Conservation (phyloP, 53 echinoderm and acorn worm genomes). For the Luidia sarsii region DNA sequence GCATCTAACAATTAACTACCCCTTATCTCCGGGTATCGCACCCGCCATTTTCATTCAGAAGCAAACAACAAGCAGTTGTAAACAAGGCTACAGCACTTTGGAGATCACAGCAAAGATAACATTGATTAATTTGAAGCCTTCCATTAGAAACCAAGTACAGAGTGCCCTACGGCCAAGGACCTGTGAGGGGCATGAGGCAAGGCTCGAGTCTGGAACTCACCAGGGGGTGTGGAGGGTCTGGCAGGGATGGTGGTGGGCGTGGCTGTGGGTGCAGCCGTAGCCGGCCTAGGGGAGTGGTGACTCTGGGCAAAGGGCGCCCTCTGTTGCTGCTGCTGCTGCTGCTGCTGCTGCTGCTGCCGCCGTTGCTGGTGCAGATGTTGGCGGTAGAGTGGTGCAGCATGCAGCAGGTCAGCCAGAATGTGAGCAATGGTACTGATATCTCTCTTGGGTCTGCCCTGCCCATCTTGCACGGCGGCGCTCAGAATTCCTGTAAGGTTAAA, state of each 20-base stretch:
- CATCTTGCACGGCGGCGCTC: constrained; percentile 63
- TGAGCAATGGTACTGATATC: constrained; percentile 72
- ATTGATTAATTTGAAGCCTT: too few species aligned
- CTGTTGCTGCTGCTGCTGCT: constrained; percentile 23
- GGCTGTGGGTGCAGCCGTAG: constrained; percentile 18
- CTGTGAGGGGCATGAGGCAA: not conserved
- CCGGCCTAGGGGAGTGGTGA: constrained; percentile 5
- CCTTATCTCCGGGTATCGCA: too few species aligned
- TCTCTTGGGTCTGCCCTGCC: constrained; percentile 58
- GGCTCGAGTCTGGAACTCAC: constrained; percentile 1
- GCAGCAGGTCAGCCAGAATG: constrained; percentile 57
- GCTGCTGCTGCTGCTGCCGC: constrained; percentile 45
- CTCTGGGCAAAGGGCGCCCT: constrained; percentile 21
- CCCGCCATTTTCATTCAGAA: too few species aligned
- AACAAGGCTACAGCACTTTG: too few species aligned
- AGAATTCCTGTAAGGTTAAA: constrained; percentile 56
- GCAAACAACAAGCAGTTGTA: too few species aligned
- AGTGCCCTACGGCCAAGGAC: not conserved
- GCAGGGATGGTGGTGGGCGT: not conserved
- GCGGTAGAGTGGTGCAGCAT: constrained; percentile 66
- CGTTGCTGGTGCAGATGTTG: constrained; percentile 49
- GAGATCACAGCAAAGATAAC: too few species aligned
- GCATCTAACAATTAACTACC: too few species aligned
- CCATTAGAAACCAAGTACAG: too few species aligned
- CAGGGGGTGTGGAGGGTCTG: constrained; percentile 41